Evolutionary conservation across 2,113 vertebrate genomes (phyloP).

Genomic region (Takifugu bimaculatus): DNA sequence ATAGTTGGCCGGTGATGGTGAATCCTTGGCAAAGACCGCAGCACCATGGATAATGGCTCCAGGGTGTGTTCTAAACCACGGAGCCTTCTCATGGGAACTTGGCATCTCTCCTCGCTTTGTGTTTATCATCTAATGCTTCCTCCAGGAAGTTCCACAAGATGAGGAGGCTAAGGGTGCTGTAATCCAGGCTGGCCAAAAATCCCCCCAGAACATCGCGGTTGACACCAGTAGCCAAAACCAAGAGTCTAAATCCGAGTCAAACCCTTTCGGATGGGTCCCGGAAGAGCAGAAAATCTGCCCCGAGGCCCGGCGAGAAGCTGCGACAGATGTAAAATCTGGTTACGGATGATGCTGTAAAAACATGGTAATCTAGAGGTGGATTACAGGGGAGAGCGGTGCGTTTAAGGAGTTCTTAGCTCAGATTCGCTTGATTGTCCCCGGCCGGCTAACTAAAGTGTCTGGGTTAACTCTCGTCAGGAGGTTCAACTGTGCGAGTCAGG

Average conservation of each 20-base stretch:
- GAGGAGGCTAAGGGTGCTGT: constrained; percentile 11
- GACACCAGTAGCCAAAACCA: constrained; percentile 2
- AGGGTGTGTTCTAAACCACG: constrained; percentile 16
- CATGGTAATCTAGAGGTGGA: constrained; percentile 17
- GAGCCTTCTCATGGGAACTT: constrained; percentile 14
- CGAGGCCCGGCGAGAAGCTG: constrained; percentile 7
- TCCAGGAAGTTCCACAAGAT: constrained; percentile 12
- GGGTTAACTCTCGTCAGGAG: constrained; percentile 15
- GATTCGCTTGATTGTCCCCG: neutral
- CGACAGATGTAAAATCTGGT: constrained; percentile 8
- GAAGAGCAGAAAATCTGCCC: constrained; percentile 12
- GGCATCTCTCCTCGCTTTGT: constrained; percentile 10
- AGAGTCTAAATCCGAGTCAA: constrained; percentile 1
- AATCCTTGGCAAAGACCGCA: constrained; percentile 15
- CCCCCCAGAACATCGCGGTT: constrained; percentile 3
- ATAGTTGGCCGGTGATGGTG: constrained; percentile 1
- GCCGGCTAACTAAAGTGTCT: neutral
- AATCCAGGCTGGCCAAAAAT: neutral
- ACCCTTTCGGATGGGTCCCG: constrained; percentile 6
- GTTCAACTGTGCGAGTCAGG: constrained; percentile 14
- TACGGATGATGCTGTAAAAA: constrained; percentile 19
- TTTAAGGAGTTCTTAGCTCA: neutral
- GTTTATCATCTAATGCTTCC: constrained; percentile 17
- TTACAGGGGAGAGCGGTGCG: constrained; percentile 19
- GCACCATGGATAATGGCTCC: constrained; percentile 8